These are phyloP conservation scores for Odontomyia ornata DNA, from an alignment of 2,888 invertebrate species.

Conservation along the genomic window DNA sequence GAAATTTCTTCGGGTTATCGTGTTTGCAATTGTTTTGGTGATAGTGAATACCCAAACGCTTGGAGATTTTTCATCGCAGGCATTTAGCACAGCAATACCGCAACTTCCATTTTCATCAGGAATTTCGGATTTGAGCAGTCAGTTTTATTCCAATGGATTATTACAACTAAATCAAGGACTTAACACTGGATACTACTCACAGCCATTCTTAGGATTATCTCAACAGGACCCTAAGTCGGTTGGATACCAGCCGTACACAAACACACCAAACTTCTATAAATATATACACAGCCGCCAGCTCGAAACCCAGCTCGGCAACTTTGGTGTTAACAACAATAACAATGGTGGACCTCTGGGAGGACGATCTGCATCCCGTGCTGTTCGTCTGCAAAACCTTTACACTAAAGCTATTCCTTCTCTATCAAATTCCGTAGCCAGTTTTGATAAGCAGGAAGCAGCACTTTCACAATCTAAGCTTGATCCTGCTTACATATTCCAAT, in stretches of 20 bases:
- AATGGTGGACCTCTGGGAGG: not conserved
- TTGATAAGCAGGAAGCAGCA: not conserved
- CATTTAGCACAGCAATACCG: not conserved
- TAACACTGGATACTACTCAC: not conserved
- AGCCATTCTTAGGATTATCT: not conserved
- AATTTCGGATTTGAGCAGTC: conserved; percentile 1
- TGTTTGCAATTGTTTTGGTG: conserved; percentile 20
- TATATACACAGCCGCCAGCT: not conserved
- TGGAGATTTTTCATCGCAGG: not conserved
- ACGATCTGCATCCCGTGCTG: conserved; percentile 5
- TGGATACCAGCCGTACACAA: not conserved
- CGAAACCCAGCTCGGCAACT: not conserved
- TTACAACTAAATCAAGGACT: not conserved
- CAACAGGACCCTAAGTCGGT: no score
- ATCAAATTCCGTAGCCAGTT: no score
- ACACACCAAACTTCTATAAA: no score
- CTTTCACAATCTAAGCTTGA: not conserved
- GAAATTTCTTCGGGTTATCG: conserved; percentile 34
- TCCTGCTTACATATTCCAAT: not conserved
- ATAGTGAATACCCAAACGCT: not conserved
- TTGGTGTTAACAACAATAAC: not conserved
- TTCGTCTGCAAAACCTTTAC: conserved; percentile 10
- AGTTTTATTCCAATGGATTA: not conserved
- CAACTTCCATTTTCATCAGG: not conserved
- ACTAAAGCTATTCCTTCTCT: not conserved